Conservation (phyloP, 2,888 invertebrate species). For the Allacma fusca region DNA sequence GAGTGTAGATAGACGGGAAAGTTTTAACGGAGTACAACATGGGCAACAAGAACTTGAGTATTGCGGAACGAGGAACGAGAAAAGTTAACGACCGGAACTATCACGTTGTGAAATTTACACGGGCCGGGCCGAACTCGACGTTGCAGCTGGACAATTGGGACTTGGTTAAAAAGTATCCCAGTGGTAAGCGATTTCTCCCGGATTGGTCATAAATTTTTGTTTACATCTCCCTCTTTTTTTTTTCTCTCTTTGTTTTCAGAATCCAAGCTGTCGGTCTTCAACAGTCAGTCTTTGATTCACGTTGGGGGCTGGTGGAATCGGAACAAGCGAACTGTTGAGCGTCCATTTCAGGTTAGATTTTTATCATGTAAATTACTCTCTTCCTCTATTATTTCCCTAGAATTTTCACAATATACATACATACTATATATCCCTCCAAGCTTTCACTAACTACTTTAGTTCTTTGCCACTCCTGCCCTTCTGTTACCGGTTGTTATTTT, state of each 20-base stretch:
- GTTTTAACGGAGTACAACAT: slow-evolving; percentile 94
- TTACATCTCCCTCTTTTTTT: slow-evolving; percentile 26
- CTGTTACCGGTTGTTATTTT: no score
- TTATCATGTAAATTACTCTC: background rate
- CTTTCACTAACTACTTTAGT: no score
- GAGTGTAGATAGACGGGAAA: slow-evolving; percentile 83
- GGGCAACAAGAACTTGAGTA: slow-evolving; percentile 87
- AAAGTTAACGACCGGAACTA: slow-evolving; percentile 93
- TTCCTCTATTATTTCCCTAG: background rate
- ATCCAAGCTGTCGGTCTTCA: slow-evolving; percentile 87
- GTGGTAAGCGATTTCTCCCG: slow-evolving; percentile 71
- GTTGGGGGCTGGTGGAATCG: slow-evolving; percentile 84
- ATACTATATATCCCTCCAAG: background rate
- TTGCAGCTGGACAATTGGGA: slow-evolving; percentile 91
- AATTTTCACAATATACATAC: background rate
- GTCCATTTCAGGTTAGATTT: slow-evolving; percentile 73
- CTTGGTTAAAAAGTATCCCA: slow-evolving; percentile 82
- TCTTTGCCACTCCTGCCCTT: no score
- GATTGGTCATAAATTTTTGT: slow-evolving; percentile 35
- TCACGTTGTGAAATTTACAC: slow-evolving; percentile 89
- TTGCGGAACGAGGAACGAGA: slow-evolving; percentile 78
- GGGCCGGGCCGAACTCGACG: slow-evolving; percentile 88
- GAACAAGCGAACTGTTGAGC: slow-evolving; percentile 72
- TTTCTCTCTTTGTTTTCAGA: slow-evolving; percentile 24
- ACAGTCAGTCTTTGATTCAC: slow-evolving; percentile 87